Base-by-base conservation (phyloP, 2,888 invertebrate genomes). In the Hetaerina titia region DNA sequence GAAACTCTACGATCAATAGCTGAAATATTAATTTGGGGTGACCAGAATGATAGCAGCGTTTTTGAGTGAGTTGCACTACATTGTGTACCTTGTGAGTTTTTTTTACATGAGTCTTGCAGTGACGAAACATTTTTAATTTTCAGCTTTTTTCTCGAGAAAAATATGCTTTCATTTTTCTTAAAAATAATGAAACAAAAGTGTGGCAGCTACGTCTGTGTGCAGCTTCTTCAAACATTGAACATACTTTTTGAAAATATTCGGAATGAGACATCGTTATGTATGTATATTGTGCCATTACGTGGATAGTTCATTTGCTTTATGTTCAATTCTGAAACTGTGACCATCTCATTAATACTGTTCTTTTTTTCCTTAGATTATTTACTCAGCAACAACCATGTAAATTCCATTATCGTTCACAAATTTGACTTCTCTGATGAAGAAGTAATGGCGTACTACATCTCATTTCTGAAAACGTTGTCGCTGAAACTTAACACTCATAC, bases 391-490 rank as follows among this genome's bases (percentile, higher is more conserved):
- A 99, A 99, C 97, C 99, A 99, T 97, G 99, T 99, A 81, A 99
- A 99, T 97, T 99, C 99, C 94, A 99, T 99, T 96, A 99, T 99
- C 96, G 99, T 99, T 95, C 99, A 99, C 97, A 99, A 99, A 97
- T 99, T 99, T 97, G 99, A 99, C 97, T 99, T 99, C 96, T 99
- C 99, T 6, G 99, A 99, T 97, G 99, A 99, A 97, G 99, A 99
- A 97, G 99, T 99, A 92, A 99, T 99, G 99, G 99, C 99, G 2
- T 99, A 99, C 97, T 99, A 99, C 97, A 99, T 99, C 96, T 99
- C 99, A 94, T 99, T 99, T 97, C 97, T 99, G 96, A 99, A 99
- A 97, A 99, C 99, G 0, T 97, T 99, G 95, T 99, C 99, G 96
- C 97, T 99, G 95, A 99, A 99, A 97, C 97, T 99, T 94, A 99